These are phyloP conservation scores for Dendronephthya gigantea DNA, from an alignment of 64 coral and sea anemone species.

Conservation along the genomic window DNA sequence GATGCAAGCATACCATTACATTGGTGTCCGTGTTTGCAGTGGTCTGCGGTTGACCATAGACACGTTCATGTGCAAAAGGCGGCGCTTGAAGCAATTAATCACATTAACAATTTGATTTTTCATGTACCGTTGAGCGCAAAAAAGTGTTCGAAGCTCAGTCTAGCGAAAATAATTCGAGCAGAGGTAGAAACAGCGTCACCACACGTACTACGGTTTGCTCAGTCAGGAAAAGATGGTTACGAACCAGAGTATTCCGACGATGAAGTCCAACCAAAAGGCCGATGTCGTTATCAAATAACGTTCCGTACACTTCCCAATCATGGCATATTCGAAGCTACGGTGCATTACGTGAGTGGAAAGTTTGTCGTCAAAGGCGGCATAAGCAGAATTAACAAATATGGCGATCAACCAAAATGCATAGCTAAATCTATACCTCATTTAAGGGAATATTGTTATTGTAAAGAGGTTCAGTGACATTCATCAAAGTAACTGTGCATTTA, in stretches of 20 bases:
- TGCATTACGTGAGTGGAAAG: background rate
- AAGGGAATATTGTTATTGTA: conserved; percentile 15
- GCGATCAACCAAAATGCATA: background rate
- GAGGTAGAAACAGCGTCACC: background rate
- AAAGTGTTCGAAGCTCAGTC: background rate
- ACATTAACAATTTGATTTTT: conserved; percentile 36
- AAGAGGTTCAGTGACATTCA: background rate
- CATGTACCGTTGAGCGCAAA: background rate
- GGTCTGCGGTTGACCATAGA: conserved; percentile 31
- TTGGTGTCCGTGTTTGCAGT: conserved; percentile 55
- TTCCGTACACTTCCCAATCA: background rate
- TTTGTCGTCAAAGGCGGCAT: background rate
- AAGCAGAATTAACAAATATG: background rate
- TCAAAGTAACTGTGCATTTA: too few species aligned
- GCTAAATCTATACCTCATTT: background rate
- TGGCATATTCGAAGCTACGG: background rate
- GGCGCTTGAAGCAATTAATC: conserved; percentile 23
- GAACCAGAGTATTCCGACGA: background rate
- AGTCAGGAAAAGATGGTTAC: background rate
- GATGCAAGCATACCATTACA: conserved; percentile 46
- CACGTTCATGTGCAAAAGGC: conserved; percentile 40
- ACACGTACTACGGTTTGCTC: background rate
- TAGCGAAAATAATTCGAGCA: background rate
- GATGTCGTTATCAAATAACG: background rate
- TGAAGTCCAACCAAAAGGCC: background rate